phyloP scores from a whole-genome alignment of 2,797 vertebrate genomes.

The Danionella dracula region DNA sequence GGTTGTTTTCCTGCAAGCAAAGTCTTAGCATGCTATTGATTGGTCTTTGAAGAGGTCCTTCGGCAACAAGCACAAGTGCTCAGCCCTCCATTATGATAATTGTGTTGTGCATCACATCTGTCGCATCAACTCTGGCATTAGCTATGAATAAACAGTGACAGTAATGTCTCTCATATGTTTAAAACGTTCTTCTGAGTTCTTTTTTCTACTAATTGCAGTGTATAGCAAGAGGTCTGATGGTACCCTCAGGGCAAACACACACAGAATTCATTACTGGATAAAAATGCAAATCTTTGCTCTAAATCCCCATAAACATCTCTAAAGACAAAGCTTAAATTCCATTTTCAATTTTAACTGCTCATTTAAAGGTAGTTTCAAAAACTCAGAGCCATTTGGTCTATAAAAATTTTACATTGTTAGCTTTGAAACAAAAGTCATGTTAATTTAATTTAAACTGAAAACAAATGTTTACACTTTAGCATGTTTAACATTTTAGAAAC shows the following conservation, averaged over 20 bases:
- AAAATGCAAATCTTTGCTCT: conserved; percentile 9
- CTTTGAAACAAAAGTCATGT: too few relatives aligned
- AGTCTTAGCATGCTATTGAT: conserved; percentile 66
- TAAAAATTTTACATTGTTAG: too few relatives aligned
- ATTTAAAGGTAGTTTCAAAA: too few relatives aligned
- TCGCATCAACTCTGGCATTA: conserved; percentile 53
- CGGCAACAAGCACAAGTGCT: conserved; percentile 67
- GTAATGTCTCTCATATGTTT: conserved; percentile 64
- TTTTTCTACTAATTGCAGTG: conserved; percentile 5
- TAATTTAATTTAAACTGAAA: too few relatives aligned
- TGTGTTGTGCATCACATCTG: conserved; percentile 62
- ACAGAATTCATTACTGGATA: conserved; percentile 15
- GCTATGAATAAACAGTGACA: conserved; percentile 62
- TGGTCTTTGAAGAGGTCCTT: conserved; percentile 70
- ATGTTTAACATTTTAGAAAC: too few relatives aligned
- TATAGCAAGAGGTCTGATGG: background rate
- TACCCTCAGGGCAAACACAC: background rate
- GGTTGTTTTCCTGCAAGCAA: conserved; percentile 59
- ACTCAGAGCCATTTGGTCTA: too few relatives aligned
- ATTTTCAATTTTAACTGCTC: too few relatives aligned
- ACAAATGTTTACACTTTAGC: too few relatives aligned
- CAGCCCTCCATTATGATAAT: conserved; percentile 72
- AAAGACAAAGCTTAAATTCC: background rate
- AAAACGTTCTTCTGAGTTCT: conserved; percentile 12
- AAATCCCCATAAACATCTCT: background rate